Conservation (phyloP, 1,140 invertebrate species). For the Druon quercuslanigerum region DNA sequence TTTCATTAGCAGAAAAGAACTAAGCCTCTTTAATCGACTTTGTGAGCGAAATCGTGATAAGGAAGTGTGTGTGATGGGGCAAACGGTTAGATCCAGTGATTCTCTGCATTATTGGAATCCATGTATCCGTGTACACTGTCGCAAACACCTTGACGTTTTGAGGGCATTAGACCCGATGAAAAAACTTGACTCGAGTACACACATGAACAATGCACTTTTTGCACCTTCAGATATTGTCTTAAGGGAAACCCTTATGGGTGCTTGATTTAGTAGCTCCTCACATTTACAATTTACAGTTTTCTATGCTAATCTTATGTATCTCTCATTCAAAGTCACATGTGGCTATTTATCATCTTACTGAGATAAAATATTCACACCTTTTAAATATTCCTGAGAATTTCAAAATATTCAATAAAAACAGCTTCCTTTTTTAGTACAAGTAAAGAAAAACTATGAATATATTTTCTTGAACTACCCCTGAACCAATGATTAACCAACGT, state of each 20-base stretch:
- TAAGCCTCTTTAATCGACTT: background rate
- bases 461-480: no score
- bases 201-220: conserved; percentile 12
- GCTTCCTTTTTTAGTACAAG: no score
- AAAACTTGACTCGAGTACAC: conserved; percentile 9
- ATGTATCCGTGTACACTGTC: background rate
- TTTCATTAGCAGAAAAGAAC: background rate
- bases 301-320: conserved; percentile 23
- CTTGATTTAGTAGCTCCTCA: conserved; percentile 23
- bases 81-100: background rate
- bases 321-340: conserved; percentile 8
- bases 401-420: no score
- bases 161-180: conserved; percentile 29
- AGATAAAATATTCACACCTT: conserved; percentile 5
- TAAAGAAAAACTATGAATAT: no score
- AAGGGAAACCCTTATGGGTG: background rate
- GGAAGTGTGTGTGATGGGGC: conserved; percentile 12
- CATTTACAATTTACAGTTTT: conserved; percentile 1
- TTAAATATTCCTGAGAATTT: background rate
- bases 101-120: background rate
- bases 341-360: background rate
- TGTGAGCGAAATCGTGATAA: conserved; percentile 5
- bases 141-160: conserved; percentile 10
- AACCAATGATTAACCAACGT: no score
- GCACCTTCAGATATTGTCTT: background rate